phyloP scores from a whole-genome alignment of 2,888 invertebrate genomes.

The Ennomos quercinarius region DNA sequence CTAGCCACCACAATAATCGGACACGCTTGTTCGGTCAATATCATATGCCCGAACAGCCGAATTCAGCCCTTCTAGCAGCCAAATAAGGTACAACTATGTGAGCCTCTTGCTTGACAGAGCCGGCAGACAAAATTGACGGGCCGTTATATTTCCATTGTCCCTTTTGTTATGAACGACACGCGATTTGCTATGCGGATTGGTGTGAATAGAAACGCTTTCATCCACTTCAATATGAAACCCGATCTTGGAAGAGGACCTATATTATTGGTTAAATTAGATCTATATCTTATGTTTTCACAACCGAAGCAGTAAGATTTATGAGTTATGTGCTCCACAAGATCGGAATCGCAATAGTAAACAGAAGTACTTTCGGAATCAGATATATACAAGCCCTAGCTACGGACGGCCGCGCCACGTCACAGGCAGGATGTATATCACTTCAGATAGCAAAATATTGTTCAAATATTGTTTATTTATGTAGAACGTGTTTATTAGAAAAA shows the following conservation, averaged over 20 bases:
- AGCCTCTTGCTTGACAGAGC: neutral
- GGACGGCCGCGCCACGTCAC: no score
- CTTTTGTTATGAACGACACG: slow-evolving; percentile 34
- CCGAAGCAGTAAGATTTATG: no score
- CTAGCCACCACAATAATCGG: slow-evolving; percentile 28
- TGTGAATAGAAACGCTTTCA: slow-evolving; percentile 28
- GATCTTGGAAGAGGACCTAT: slow-evolving; percentile 6
- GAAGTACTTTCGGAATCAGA: no score
- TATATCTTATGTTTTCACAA: neutral
- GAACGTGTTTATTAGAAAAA: no score
- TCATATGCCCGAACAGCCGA: slow-evolving; percentile 2
- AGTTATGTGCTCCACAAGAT: no score
- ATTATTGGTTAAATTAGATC: slow-evolving; percentile 5
- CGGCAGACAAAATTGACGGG: slow-evolving; percentile 27
- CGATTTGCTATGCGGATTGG: slow-evolving; percentile 37
- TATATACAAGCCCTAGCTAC: no score
- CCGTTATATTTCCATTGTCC: slow-evolving; percentile 33
- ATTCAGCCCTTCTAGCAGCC: slow-evolving; percentile 7
- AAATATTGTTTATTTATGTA: no score
- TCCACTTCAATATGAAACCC: slow-evolving; percentile 18
- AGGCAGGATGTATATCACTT: no score
- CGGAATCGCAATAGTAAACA: no score
- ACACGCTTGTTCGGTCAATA: slow-evolving; percentile 31
- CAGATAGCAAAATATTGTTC: no score
- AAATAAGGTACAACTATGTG: slow-evolving; percentile 18